These are phyloP conservation scores for Vanessa atalanta DNA, from an alignment of 1,140 invertebrate genomes.

Conservation along the genomic window DNA sequence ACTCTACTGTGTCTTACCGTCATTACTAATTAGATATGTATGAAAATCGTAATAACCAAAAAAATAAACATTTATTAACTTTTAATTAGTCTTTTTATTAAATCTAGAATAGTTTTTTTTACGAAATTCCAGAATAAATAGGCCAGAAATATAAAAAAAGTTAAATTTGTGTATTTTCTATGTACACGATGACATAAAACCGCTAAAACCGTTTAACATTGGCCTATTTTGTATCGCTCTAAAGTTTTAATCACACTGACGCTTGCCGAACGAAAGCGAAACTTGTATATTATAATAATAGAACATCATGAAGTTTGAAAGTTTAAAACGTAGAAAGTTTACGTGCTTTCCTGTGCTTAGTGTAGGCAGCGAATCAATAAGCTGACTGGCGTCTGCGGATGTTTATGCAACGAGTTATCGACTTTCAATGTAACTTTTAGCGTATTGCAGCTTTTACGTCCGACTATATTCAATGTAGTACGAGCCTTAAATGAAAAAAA, in stretches of 20 bases:
- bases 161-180: no score
- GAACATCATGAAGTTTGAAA: background rate
- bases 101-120: no score
- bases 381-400: background rate
- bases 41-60: no score
- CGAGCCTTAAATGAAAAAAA: background rate
- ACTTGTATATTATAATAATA: background rate
- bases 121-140: no score
- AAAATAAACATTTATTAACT: no score
- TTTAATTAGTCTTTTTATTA: no score
- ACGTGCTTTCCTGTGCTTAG: background rate
- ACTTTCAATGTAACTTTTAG: background rate
- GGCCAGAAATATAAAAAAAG: no score
- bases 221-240: background rate
- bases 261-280: background rate
- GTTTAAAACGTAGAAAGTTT: background rate
- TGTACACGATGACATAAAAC: background rate
- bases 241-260: background rate
- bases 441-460: background rate
- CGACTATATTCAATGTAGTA: background rate
- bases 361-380: background rate
- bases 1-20: no score
- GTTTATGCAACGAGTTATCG: constrained; percentile 5
- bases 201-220: constrained; percentile 1
- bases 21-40: no score